Evolutionary conservation across 2,113 vertebrate species (phyloP).

Genomic region (Alectura lathami): DNA sequence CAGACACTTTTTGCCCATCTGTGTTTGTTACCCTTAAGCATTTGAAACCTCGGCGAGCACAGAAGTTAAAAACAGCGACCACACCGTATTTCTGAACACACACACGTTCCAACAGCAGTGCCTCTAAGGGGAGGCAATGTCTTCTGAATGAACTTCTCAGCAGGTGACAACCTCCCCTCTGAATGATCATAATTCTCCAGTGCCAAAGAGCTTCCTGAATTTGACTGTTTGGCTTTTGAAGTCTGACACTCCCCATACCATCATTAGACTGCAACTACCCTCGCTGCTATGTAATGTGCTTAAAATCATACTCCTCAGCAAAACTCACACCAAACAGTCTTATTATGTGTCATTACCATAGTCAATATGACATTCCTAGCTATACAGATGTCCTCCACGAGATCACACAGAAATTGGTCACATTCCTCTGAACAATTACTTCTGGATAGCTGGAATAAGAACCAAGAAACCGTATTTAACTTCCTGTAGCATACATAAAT

Average conservation of each 20-base stretch:
- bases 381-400: background rate
- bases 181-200: background rate
- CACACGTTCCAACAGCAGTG: background rate
- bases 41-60: background rate
- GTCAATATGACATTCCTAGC: background rate
- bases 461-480: background rate
- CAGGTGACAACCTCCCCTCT: background rate
- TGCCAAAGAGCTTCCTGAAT: background rate
- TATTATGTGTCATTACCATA: background rate
- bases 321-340: background rate
- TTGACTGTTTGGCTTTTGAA: background rate
- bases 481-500: background rate
- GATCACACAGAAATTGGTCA: background rate
- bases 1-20: background rate
- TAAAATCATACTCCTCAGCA: constrained; percentile 1
- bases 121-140: background rate
- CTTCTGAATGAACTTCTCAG: background rate
- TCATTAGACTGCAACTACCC: background rate
- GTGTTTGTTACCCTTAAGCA: background rate
- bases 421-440: background rate
- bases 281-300: background rate
- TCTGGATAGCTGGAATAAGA: background rate
- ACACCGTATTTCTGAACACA: background rate
- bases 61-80: background rate
- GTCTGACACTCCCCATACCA: background rate